These are phyloP conservation scores for Chitala chitala DNA, from an alignment of 2,113 vertebrate species.

Conservation along the genomic window DNA sequence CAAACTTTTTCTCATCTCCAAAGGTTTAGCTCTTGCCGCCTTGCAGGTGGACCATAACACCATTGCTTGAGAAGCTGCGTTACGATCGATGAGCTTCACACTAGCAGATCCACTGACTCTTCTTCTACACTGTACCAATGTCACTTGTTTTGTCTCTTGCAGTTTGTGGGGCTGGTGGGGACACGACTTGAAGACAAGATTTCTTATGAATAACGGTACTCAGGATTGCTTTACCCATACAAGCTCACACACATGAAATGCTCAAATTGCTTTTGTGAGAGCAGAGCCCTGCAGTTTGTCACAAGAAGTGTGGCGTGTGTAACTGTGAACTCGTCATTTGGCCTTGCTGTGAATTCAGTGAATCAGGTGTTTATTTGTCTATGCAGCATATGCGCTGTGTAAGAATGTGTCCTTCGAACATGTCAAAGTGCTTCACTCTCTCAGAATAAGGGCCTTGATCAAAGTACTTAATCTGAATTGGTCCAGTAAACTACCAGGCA, in stretches of 20 bases:
- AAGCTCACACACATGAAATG: too few species aligned
- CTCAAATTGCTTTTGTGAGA: too few species aligned
- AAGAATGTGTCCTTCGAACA: background rate
- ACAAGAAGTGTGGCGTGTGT: background rate
- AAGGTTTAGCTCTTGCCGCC: too few species aligned
- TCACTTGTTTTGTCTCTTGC: constrained; percentile 23
- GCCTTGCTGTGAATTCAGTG: background rate
- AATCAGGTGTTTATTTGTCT: too few species aligned
- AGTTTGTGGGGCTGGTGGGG: constrained; percentile 91
- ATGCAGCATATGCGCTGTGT: too few species aligned
- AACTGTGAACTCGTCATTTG: background rate
- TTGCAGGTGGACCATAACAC: too few species aligned
- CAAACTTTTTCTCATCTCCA: too few species aligned
- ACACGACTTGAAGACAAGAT: constrained; percentile 77
- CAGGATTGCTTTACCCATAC: background rate
- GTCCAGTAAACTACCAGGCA: background rate
- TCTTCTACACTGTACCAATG: background rate
- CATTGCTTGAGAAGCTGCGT: too few species aligned
- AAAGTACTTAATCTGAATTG: background rate
- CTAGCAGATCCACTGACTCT: too few species aligned
- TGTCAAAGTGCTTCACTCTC: background rate
- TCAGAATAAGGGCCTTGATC: background rate
- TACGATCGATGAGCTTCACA: too few species aligned
- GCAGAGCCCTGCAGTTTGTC: background rate
- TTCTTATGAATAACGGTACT: constrained; percentile 86